Conservation (phyloP, 2,797 vertebrate species). For the Mycteria americana region DNA sequence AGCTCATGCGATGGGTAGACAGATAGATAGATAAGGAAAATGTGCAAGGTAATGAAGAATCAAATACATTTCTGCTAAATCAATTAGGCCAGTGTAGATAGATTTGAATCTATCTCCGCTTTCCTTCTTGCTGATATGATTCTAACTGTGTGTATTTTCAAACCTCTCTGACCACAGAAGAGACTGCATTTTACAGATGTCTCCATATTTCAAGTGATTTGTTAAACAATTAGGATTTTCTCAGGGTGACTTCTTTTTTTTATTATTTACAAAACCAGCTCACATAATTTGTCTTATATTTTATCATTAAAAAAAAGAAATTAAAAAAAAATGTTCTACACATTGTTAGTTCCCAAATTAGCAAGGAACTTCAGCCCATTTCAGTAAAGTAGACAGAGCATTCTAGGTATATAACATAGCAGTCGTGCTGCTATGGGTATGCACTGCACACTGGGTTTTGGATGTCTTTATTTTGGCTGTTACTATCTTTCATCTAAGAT, state of each 20-base stretch:
- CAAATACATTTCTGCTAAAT: not conserved
- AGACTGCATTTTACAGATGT: not conserved
- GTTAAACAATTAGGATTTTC: not conserved
- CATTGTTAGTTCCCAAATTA: not conserved
- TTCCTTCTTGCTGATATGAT: not conserved
- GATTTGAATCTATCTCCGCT: not conserved
- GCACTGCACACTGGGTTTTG: not conserved
- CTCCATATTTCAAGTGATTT: not conserved
- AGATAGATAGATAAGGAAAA: not conserved
- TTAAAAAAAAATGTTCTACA: not conserved
- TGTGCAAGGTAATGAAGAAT: not conserved
- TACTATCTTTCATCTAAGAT: not conserved
- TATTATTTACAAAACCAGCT: not conserved
- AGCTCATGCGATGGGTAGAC: not conserved
- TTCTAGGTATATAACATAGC: not conserved
- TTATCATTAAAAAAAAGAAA: not conserved
- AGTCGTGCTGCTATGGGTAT: not conserved
- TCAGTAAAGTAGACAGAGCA: not conserved
- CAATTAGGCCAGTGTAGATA: not conserved
- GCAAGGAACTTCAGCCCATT: not conserved
- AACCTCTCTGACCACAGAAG: not conserved
- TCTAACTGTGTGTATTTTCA: not conserved
- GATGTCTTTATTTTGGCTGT: constrained; percentile 3
- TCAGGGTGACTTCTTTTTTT: not conserved
- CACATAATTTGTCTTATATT: not conserved